Conservation (phyloP, 30 jellyfish, hydroid and myxozoan species). For the Aurelia sp. region DNA sequence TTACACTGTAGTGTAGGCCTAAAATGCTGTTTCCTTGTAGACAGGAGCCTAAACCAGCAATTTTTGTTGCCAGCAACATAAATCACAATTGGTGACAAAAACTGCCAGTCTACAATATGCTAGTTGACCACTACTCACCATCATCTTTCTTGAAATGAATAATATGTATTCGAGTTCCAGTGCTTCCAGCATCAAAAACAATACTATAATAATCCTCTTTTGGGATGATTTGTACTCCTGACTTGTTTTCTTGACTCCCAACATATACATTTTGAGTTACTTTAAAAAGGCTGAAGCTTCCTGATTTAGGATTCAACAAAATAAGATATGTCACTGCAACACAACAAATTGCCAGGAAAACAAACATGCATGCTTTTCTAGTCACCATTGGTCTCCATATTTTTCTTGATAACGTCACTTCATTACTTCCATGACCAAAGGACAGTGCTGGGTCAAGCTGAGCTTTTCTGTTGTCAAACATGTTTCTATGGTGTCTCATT, state of each 20-base stretch:
- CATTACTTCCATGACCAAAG: slow-evolving; percentile 16
- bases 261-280: slow-evolving; percentile 59
- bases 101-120: no score
- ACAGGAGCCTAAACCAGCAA: no score
- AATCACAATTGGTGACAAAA: no score
- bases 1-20: no score
- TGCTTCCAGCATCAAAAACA: slow-evolving; percentile 75
- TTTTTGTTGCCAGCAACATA: no score
- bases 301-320: slow-evolving; percentile 13
- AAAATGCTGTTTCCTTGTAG: no score
- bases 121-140: slow-evolving; percentile 34
- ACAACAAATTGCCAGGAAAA: slow-evolving; percentile 12
- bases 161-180: slow-evolving; percentile 74
- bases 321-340: slow-evolving; percentile 26
- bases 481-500: no score
- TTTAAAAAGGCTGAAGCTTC: slow-evolving; percentile 28
- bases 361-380: slow-evolving; percentile 13
- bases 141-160: slow-evolving; percentile 42
- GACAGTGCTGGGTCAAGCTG: slow-evolving; percentile 35
- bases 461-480: no score
- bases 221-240: neutral
- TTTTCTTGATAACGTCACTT: neutral
- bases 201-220: slow-evolving; percentile 45
- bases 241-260: neutral
- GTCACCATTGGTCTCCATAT: slow-evolving; percentile 11